phyloP scores from a whole-genome alignment of 2,113 vertebrate genomes.

The Tinamus guttatus region DNA sequence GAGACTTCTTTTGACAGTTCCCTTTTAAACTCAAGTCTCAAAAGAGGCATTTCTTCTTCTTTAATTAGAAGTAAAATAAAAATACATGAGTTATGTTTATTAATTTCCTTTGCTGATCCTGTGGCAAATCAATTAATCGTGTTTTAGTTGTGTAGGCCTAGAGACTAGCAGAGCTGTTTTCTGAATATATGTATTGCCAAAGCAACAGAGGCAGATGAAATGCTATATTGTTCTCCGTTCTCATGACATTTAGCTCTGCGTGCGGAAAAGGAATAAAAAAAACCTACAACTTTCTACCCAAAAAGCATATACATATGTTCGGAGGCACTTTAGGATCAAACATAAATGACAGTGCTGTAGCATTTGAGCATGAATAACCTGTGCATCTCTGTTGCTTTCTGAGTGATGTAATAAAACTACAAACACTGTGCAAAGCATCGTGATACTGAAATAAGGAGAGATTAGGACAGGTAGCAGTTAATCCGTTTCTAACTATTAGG shows the following conservation, averaged over 20 bases:
- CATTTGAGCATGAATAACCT: not conserved
- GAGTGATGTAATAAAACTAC: not conserved
- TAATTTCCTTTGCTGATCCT: slow-evolving; percentile 24
- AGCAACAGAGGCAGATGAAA: not conserved
- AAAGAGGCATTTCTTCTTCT: not conserved
- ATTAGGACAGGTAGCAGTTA: slow-evolving; percentile 18
- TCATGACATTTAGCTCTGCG: not conserved
- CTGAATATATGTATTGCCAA: not conserved
- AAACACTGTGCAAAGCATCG: not conserved
- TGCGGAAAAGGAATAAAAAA: not conserved
- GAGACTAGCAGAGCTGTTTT: slow-evolving; percentile 2
- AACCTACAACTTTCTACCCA: not conserved
- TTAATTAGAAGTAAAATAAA: slow-evolving; percentile 45
- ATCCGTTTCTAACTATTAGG: slow-evolving; percentile 26
- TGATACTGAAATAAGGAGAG: slow-evolving; percentile 15
- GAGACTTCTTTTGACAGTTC: not conserved
- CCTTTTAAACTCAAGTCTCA: not conserved
- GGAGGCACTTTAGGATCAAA: not conserved
- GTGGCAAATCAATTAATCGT: slow-evolving; percentile 58
- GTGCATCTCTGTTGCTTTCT: not conserved
- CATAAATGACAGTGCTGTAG: not conserved
- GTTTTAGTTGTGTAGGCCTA: slow-evolving; percentile 25
- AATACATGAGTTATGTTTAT: slow-evolving; percentile 10
- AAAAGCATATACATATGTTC: not conserved
- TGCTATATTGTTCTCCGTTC: not conserved